Conservation (phyloP, 2,113 vertebrate species). For the Mesembrinibis cayennensis region DNA sequence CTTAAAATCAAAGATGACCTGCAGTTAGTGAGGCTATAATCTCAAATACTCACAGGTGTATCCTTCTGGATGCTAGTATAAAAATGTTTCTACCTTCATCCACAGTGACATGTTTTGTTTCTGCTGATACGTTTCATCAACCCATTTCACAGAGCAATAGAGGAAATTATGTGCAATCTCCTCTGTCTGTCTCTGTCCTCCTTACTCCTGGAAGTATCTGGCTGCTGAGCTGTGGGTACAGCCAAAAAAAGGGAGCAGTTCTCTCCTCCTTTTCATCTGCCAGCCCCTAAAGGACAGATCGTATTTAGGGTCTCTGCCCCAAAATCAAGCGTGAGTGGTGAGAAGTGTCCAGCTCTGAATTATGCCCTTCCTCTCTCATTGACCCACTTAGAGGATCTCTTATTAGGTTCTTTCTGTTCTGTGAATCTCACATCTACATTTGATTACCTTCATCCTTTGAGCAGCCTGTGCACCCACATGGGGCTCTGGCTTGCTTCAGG, state of each 20-base stretch:
- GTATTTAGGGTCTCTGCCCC: fast-evolving
- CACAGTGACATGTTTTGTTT: background rate
- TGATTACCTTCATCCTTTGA: background rate
- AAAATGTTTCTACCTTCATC: background rate
- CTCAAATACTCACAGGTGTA: background rate
- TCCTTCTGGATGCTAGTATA: background rate
- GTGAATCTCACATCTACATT: background rate
- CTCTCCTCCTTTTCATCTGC: background rate
- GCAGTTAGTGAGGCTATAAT: background rate
- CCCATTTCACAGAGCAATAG: background rate
- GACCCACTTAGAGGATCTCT: background rate
- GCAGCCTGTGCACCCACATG: background rate
- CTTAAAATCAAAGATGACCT: background rate
- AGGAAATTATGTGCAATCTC: background rate
- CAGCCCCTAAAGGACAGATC: background rate
- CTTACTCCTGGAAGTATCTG: background rate
- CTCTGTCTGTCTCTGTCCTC: background rate
- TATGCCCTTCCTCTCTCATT: background rate
- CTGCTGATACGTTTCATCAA: background rate
- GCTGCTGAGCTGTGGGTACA: background rate
- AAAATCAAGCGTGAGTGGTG: background rate
- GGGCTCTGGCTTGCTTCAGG: background rate
- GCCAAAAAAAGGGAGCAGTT: background rate
- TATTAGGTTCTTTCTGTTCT: background rate
- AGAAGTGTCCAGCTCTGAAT: background rate